A percentile compares a stretch with the other conserved stretches of the same genome.
Evolutionary conservation across 2,797 vertebrate species (phyloP).

Genomic region (Tiaroga cobitis): DNA sequence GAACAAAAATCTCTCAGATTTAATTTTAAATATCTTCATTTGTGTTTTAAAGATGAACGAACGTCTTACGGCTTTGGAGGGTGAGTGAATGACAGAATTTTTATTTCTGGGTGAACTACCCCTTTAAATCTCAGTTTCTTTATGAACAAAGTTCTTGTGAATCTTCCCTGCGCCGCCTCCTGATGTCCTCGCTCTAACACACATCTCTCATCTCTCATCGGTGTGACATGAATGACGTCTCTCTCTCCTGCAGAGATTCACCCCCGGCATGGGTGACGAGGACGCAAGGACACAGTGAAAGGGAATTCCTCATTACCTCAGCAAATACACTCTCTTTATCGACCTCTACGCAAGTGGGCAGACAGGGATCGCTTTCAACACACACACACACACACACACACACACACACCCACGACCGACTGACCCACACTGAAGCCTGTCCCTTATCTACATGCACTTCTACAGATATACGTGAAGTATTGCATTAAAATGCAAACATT

Average conservation of each 20-base stretch:
- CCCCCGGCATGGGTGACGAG: slow-evolving; percentile 55
- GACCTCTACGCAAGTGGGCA: slow-evolving; percentile 44
- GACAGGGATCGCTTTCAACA: slow-evolving; percentile 42
- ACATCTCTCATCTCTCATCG: background rate
- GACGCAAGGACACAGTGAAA: slow-evolving; percentile 68
- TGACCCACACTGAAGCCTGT: background rate
- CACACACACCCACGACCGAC: slow-evolving; percentile 2
- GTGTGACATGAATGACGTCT: slow-evolving; percentile 4
- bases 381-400: background rate
- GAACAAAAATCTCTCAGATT: too few species aligned
- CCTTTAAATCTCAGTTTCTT: background rate
- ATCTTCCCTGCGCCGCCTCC: background rate
- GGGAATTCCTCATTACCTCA: slow-evolving; percentile 85
- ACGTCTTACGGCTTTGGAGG: background rate
- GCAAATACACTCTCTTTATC: slow-evolving; percentile 64
- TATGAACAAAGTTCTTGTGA: background rate
- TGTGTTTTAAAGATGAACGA: too few species aligned
- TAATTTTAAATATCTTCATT: too few species aligned
- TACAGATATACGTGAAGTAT: background rate
- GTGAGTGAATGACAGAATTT: background rate
- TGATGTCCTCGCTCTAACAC: slow-evolving; percentile 27
- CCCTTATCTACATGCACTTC: background rate
- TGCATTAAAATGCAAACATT: background rate
- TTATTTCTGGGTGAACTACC: background rate
- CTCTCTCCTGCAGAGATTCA: slow-evolving; percentile 47